Evolutionary conservation across 2,888 invertebrate species (phyloP).

Genomic region (Drosophila tripunctata): DNA sequence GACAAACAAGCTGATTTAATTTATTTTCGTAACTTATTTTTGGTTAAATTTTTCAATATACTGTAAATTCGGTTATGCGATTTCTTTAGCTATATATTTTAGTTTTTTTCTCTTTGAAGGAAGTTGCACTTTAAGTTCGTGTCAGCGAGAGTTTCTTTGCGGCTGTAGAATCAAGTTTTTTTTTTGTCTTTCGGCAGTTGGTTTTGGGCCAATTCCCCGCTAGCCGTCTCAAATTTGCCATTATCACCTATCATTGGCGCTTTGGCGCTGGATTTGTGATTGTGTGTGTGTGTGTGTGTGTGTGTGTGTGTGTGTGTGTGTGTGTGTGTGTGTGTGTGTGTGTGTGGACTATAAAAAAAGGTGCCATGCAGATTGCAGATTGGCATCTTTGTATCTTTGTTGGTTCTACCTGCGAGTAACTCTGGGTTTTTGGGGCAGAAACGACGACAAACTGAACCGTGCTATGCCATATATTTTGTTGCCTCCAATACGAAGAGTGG

Average conservation of each 20-base stretch:
- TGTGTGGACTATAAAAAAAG: slow-evolving; percentile 70
- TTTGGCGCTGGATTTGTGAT: slow-evolving; percentile 72
- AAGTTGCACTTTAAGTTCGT: slow-evolving; percentile 28
- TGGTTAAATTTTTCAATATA: no score
- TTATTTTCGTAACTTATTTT: no score
- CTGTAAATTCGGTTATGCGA: neutral
- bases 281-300: neutral
- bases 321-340: slow-evolving; percentile 13
- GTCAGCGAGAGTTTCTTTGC: neutral
- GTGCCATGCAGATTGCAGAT: slow-evolving; percentile 83
- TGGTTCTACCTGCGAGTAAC: slow-evolving; percentile 23
- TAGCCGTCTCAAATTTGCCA: slow-evolving; percentile 70
- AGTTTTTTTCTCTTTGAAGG: neutral
- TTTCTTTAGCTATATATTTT: neutral
- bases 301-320: neutral
- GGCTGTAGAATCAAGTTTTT: slow-evolving; percentile 32
- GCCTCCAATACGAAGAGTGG: slow-evolving; percentile 34
- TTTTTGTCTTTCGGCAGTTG: slow-evolving; percentile 21
- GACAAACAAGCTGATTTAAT: no score
- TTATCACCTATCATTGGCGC: slow-evolving; percentile 82
- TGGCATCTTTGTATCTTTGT: slow-evolving; percentile 74
- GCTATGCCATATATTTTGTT: slow-evolving; percentile 55
- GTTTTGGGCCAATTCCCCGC: slow-evolving; percentile 6
- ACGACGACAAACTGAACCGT: slow-evolving; percentile 6
- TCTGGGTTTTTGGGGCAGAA: neutral